Evolutionary conservation across 2,888 invertebrate genomes (phyloP).

Genomic region (Amblyjoppa fuscipennis): DNA sequence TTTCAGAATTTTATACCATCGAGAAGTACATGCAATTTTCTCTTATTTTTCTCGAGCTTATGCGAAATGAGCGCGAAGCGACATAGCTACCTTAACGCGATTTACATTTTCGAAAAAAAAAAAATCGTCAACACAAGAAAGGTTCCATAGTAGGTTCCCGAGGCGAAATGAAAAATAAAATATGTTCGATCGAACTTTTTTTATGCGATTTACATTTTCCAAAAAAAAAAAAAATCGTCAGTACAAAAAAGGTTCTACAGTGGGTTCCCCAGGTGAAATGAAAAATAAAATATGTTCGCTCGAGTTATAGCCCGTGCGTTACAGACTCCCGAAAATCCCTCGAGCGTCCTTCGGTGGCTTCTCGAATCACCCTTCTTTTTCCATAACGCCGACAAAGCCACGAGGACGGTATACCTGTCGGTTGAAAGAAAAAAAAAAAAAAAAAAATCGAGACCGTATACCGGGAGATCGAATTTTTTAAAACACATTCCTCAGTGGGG

Average conservation of each 20-base stretch:
- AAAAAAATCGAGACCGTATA: constrained; percentile 17
- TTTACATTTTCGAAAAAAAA: no score
- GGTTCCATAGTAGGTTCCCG: no score
- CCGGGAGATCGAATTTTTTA: constrained; percentile 19
- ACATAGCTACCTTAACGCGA: no score
- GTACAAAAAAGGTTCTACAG: background rate
- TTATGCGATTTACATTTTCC: no score
- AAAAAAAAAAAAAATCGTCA: background rate
- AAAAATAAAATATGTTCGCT: background rate
- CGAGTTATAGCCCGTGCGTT: background rate
- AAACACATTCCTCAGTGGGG: constrained; percentile 20
- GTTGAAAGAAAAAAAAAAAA: constrained; percentile 1
- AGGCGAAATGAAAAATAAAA: no score
- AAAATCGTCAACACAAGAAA: no score
- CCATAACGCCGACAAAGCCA: constrained; percentile 25
- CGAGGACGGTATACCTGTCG: constrained; percentile 25
- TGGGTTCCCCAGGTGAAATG: background rate
- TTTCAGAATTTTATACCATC: no score
- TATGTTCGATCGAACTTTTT: no score
- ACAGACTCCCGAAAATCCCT: background rate
- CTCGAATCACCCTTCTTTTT: constrained; percentile 34
- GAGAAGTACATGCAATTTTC: no score
- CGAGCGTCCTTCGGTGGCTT: constrained; percentile 30
- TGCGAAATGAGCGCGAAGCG: no score
- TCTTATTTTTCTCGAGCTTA: no score